Evolutionary conservation across 2,113 vertebrate species (phyloP), one percentile per base, ranked within the genome.

Genomic region (Ciconia boyciana): DNA sequence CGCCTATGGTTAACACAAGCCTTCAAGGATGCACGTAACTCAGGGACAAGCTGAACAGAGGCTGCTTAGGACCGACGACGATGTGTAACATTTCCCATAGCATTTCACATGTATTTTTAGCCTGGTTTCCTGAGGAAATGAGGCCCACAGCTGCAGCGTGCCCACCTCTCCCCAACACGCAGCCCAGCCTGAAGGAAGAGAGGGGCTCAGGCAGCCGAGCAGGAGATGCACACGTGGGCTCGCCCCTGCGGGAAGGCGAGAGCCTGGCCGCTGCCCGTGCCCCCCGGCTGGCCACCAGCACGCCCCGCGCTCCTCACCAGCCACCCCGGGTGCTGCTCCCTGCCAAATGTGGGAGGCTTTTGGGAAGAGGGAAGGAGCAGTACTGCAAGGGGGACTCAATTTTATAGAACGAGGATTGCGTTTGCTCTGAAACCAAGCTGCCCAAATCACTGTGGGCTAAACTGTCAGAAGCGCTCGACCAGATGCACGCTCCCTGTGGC

Each of bases 51-150:
- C 61, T 24, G 84, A 54, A 29, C 57, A 32, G 62, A 43, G 69
- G 66, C 75, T n/a, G 88, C 80, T 61, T 3, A 2, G 58, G 39
- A 9, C 54, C 0, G 0, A 19, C 2, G 0, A 24, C 1, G 0
- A 20, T 1, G 69, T 31, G 62, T 48, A 83, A 9, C 54, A 2
- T 39, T 68, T 83, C 83, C 94, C 78, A n/a, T 0, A 46, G 60
- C 55, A 0, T 36, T 58, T 68, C 75, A 29, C 2, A 0, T 7
- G 64, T 93, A 65, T 93, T 95, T 95, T 94, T 57, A 95, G 83
- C 58, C 58, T 0, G 5, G 80, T 57, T 97, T 97, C 96, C 95
- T 86, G 83, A 96, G 95, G 93, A 92, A 96, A 60, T 7, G 76
- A 51, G 93, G 80, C 89, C 66, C 84, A 8, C 0, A 6, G 85